Conservation (phyloP, 2,888 invertebrate species). For the Tolmerus cingulatus region DNA sequence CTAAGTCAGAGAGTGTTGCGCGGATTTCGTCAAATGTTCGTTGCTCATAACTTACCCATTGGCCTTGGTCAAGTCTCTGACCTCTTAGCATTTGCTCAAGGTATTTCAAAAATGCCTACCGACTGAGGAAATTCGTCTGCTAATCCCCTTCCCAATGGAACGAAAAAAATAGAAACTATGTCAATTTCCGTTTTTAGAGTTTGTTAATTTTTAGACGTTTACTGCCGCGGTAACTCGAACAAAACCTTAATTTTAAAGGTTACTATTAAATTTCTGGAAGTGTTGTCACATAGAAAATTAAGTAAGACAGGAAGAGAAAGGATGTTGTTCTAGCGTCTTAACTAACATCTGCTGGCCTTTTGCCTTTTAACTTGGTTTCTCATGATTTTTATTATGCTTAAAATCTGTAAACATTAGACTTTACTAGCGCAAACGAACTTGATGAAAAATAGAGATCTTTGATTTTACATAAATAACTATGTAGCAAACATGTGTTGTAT, state of each 20-base stretch:
- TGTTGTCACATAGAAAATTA: no score
- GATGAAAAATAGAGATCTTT: background rate
- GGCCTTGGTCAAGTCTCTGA: background rate
- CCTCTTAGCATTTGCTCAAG: background rate
- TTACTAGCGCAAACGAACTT: no score
- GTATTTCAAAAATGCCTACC: background rate
- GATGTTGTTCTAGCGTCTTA: no score
- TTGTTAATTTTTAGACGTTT: background rate
- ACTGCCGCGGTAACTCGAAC: background rate
- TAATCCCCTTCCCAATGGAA: background rate
- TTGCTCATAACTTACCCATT: background rate
- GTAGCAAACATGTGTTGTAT: no score
- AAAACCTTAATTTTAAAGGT: background rate
- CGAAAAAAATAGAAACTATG: background rate
- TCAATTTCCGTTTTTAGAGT: background rate
- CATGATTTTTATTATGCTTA: no score
- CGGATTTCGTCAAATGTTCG: slow-evolving; percentile 26
- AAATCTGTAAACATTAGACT: no score
- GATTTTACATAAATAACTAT: background rate
- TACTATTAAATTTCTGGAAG: background rate
- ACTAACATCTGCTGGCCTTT: no score
- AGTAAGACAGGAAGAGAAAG: no score
- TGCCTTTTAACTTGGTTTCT: no score
- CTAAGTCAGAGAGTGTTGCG: slow-evolving; percentile 40
- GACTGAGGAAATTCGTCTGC: background rate